Base-by-base conservation (phyloP, 2,113 vertebrate genomes). In the Hylia prasina region DNA sequence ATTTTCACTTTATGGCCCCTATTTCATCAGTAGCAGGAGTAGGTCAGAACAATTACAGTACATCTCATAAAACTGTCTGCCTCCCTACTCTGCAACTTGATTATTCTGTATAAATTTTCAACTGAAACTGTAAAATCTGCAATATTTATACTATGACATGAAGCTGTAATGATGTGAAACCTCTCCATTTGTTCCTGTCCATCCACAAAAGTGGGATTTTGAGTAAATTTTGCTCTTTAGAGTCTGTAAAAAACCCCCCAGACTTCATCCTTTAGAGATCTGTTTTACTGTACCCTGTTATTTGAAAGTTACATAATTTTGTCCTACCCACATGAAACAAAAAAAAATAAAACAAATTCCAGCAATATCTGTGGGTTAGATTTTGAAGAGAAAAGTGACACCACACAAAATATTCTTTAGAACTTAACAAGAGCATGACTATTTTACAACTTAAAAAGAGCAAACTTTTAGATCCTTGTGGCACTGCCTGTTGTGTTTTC, bases 401-500 rank as follows among this genome's bases (percentile, higher is more conserved):
- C 35, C 39, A 33, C 63, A 75, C 22, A 87, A 95, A 94, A 93
- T 84, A 80, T 89, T 79, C 60, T 88, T 97, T 68, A 64, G 53
- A 83, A 72, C 76, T 92, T 66, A 82, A 51, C 54, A 88, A 91
- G 65, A 94, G 68, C 64, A 44, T 15, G 6, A 28, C 53, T 71
- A 65, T 89, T 93, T 91, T 73, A 90, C 69, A 96, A 89, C 90
- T 82, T 90, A 65, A 82, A 69, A 92, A 96, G 80, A 94, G 80
- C 69, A 90, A 97, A 96, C 93, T 97, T 98, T 87, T 93, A 92
- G 83, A 95, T 97, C 66, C 94, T 90, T 76, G 58, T 96, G 86
- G 90, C 96, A 96, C 76, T 72, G 93, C 94, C 89, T 95, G 83
- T 97, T 92, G 89, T 86, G 85, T 96, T 98, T 96, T 98, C 90